These are phyloP conservation scores for Nomada fucata DNA, from an alignment of 2,888 invertebrate species.

Conservation along the genomic window DNA sequence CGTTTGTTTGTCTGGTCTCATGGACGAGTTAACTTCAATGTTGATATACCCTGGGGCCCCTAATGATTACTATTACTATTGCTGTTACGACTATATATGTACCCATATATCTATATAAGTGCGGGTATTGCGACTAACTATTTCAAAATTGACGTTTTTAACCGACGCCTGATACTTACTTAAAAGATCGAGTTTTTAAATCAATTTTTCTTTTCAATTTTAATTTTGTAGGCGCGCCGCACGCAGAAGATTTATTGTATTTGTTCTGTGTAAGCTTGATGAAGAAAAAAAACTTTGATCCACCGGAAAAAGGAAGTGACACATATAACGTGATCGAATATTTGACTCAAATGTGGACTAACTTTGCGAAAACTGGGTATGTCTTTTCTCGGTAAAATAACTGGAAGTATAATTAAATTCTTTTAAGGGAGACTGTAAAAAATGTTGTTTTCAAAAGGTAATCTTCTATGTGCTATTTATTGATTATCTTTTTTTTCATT, in stretches of 20 bases:
- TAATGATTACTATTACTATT: not conserved
- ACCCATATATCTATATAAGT: no score
- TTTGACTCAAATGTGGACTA: conserved; percentile 79
- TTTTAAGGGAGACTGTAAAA: not conserved
- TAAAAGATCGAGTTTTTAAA: not conserved
- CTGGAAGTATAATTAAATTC: not conserved
- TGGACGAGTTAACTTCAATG: not conserved
- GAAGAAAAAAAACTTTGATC: conserved; percentile 44
- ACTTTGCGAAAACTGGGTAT: conserved; percentile 81
- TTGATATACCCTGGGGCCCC: not conserved
- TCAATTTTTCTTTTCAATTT: not conserved
- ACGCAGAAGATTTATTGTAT: conserved; percentile 76
- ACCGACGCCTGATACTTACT: not conserved
- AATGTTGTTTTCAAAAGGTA: not conserved
- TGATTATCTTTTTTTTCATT: not conserved
- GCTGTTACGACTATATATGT: no score
- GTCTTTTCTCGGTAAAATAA: not conserved
- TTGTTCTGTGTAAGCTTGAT: conserved; percentile 70
- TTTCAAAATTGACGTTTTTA: not conserved
- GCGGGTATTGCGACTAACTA: not conserved
- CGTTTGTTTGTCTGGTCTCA: not conserved
- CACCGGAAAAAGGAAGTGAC: conserved; percentile 43
- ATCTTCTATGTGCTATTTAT: not conserved
- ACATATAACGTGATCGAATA: conserved; percentile 70
- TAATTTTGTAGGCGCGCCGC: conserved; percentile 65